Base-by-base conservation (phyloP, 92 coral and sea anemone genomes). In the Pocillopora grandis region DNA sequence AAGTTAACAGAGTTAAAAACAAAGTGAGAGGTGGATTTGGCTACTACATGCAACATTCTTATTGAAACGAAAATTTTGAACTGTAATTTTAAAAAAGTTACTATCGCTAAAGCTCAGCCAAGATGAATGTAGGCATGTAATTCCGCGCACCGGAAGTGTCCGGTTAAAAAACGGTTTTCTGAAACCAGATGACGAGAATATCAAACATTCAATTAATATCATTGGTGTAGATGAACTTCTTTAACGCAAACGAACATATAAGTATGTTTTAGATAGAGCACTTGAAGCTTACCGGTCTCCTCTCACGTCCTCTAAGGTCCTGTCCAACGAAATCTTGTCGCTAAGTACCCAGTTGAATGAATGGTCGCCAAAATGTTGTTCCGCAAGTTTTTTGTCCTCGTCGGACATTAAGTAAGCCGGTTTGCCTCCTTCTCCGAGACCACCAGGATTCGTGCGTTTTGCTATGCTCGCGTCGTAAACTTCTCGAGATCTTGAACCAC, bases 291-390 rank as follows among this genome's bases (percentile, higher is more conserved):
- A 97, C 99, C 92, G 80, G 20, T 84, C 91, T 20, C 99, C 89
- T 48, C 99, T 88, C 18, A 94, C 95, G 48, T 97, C 99, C 75
- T 97, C 93, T 15, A 97, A 85, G 23, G 99, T 97, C 66, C 99
- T 80, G 80, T 97, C 99, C 82, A 94, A 72, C 58, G 99, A 97
- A 18, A 97, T 87, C 76, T 75, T 91, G 82, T 97, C 99, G 66
- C 99, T 97, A 9, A 97, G 86, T 36, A 97, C 91, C 99, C 99
- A 97, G 84, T 97, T 97, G 76, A 97, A 97, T 17, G 99, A 97
- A 70, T 97, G 99, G 70, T 97, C 93, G 18, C 95, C 93, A 80
- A 97, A 94, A 33, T 72, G 87, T 64, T 94, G 88, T 73, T 97
- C 98, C 19, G 99, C 90, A 63, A 91, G 66, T 80, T 94, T 94